These are phyloP conservation scores for Conger conger DNA, from an alignment of 2,113 vertebrate species.

Conservation along the genomic window DNA sequence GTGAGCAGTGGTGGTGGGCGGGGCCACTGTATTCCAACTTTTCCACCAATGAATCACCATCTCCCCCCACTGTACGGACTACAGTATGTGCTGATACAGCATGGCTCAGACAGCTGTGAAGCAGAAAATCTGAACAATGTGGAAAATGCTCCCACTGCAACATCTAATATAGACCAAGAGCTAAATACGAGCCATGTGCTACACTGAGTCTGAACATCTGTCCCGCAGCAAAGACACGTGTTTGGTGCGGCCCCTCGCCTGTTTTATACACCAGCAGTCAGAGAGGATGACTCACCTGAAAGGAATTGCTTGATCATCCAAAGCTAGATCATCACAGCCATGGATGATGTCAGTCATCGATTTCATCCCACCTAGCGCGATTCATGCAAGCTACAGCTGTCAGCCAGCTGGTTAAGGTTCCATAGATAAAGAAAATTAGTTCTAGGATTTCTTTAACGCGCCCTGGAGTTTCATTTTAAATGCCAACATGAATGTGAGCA, in stretches of 20 bases:
- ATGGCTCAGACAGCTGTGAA: slow-evolving; percentile 53
- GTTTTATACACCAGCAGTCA: slow-evolving; percentile 7
- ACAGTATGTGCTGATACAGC: slow-evolving; percentile 44
- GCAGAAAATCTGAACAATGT: slow-evolving; percentile 57
- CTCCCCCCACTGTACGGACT: slow-evolving; percentile 5
- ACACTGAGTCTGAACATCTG: slow-evolving; percentile 56
- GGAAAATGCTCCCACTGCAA: slow-evolving; percentile 58
- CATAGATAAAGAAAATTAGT: too few species aligned
- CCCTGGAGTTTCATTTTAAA: too few species aligned
- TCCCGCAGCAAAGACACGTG: slow-evolving; percentile 40
- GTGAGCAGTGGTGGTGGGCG: not conserved
- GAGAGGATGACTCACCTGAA: not conserved
- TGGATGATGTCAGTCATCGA: not conserved
- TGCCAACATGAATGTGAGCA: too few species aligned
- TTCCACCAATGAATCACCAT: not conserved
- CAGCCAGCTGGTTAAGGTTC: too few species aligned
- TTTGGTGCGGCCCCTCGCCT: slow-evolving; percentile 19
- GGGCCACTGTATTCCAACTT: not conserved
- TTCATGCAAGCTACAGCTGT: too few species aligned
- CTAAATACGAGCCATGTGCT: slow-evolving; percentile 13
- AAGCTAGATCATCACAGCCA: not conserved
- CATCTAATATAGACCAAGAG: slow-evolving; percentile 48
- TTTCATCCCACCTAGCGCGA: not conserved
- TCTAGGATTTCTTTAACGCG: too few species aligned
- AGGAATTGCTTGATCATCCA: not conserved